phyloP scores from a whole-genome alignment of 2,797 vertebrate species.

The Clamator glandarius region DNA sequence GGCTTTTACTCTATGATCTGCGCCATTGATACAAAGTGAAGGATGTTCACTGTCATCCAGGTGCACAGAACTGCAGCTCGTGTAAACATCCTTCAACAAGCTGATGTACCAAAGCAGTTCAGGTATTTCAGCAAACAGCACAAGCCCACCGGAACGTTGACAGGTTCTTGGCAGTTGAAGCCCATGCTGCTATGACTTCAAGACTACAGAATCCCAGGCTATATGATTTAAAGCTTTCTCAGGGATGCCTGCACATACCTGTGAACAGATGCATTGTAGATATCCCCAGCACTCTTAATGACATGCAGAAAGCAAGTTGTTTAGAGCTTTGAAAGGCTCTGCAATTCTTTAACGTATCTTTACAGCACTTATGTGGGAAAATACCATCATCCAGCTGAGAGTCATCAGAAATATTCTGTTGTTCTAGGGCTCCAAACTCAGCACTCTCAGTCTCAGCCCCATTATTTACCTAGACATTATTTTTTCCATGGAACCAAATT shows the following conservation, averaged over 20 bases:
- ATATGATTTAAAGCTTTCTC: constrained; percentile 27
- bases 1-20: neutral
- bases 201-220: neutral
- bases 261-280: constrained; percentile 61
- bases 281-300: constrained; percentile 66
- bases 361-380: constrained; percentile 70
- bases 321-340: constrained; percentile 66
- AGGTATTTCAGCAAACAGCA: neutral
- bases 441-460: constrained; percentile 51
- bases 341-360: constrained; percentile 58
- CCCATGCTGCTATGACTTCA: neutral
- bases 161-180: constrained; percentile 21
- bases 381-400: constrained; percentile 64
- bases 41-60: neutral
- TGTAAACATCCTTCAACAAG: neutral
- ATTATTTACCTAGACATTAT: constrained; percentile 63
- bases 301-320: constrained; percentile 58
- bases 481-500: constrained; percentile 51
- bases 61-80: neutral
- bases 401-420: constrained; percentile 62
- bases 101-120: neutral
- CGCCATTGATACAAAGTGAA: neutral
- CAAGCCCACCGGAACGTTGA: neutral
- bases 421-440: constrained; percentile 50
- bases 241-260: constrained; percentile 21